A percentile compares a stretch with the other conserved stretches of the same genome.
Conservation (phyloP, 2,113 vertebrate genomes). For the Barbus barbus region DNA sequence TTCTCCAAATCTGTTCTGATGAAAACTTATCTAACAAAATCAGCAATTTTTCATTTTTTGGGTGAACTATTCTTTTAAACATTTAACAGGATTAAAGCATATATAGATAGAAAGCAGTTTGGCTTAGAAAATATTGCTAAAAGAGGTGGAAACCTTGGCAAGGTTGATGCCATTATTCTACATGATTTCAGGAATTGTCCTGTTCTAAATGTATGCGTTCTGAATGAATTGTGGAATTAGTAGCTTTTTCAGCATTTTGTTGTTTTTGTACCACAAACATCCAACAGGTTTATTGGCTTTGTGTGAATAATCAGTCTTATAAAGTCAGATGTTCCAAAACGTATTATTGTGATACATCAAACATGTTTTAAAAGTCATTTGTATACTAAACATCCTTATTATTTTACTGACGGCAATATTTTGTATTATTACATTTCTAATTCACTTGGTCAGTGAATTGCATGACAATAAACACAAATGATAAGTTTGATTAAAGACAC, state of each 20-base stretch:
- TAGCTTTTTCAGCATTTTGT: background rate
- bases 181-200: background rate
- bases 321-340: background rate
- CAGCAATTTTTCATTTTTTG: too few relatives aligned
- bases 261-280: background rate
- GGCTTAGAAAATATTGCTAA: too few relatives aligned
- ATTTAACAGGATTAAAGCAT: background rate
- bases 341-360: background rate
- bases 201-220: background rate
- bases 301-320: background rate
- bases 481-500: conserved; percentile 7
- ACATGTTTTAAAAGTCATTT: background rate
- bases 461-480: background rate
- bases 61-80: background rate
- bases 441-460: background rate
- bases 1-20: background rate
- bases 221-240: background rate
- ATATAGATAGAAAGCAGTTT: too few relatives aligned
- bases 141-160: too few relatives aligned
- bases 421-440: background rate
- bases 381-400: background rate
- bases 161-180: background rate
- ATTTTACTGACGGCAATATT: background rate
- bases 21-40: background rate
- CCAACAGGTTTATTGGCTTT: background rate